Evolutionary conservation across 1,140 invertebrate genomes (phyloP), one percentile per base, ranked within the genome.

Genomic region (Penaeus chinensis): DNA sequence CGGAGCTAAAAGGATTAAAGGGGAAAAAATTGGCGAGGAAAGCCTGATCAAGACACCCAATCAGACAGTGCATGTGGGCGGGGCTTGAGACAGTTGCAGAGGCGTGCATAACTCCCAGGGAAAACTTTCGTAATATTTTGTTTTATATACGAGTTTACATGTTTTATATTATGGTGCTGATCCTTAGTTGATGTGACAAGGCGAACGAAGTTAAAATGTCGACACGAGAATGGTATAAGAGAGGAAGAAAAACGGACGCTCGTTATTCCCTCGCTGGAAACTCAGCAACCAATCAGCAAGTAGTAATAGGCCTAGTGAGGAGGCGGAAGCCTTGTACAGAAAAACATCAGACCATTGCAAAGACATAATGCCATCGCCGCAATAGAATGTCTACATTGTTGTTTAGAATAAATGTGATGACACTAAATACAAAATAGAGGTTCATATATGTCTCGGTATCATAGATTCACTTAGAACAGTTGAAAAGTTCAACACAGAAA

Each of bases 41-140:
- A 87, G 82, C 86, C 77, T 82, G 86, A 87, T 87, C 86, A 87
- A 87, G 86, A 83, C 86, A 61, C 81, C 86, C 86, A 87, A 87
- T 87, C 86, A 87, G 24, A 82, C 74, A 79, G 78, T 62, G 54
- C 69, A 62, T 77, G 60, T 80, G 80, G 86, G 86, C 86, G 86
- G 86, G 32, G 86, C 74, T 66, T 74, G 71, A 32, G 71, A 37
- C 71, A 37, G 19, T 24, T 27, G 18, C 24, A 5, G 18, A 22
- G 7, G 20, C 42, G 37, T 11, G 18, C 27, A 8, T 32, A 24
- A 16, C 18, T 22, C 18, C 37, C 2, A 22, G 4, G 27, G n/a
- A 65, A 13, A 82, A 47, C 27, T 42, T 37, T 42, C 7, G 8
- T 19, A 8, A 77, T 77, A 27, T 20, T 20, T 37, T 20, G 13